Conservation (phyloP, 2,888 invertebrate species). For the Tupiocoris notatus region DNA sequence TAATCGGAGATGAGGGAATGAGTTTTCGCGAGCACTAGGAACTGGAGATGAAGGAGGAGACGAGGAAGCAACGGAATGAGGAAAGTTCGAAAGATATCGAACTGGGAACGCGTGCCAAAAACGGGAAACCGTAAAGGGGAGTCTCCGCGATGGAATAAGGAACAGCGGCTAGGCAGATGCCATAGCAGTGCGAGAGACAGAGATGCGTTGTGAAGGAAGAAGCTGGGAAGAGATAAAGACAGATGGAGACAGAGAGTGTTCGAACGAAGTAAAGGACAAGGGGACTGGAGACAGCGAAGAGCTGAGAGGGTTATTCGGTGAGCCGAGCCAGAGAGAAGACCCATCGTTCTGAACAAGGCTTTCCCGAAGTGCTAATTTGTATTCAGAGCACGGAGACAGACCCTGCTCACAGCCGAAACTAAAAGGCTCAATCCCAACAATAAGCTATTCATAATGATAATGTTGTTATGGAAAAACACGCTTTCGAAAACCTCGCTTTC, state of each 20-base stretch:
- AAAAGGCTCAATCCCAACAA: slow-evolving; percentile 37
- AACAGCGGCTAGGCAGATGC: neutral
- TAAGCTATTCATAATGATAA: slow-evolving; percentile 41
- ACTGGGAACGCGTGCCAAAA: neutral
- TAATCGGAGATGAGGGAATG: neutral
- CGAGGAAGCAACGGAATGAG: neutral
- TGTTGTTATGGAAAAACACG: slow-evolving; percentile 42
- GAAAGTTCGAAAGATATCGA: neutral
- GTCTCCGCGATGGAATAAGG: neutral
- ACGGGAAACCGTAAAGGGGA: neutral
- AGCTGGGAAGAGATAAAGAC: neutral
- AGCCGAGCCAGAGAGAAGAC: neutral
- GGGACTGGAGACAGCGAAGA: neutral
- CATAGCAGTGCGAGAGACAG: neutral
- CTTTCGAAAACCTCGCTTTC: neutral
- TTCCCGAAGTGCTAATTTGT: slow-evolving; percentile 40
- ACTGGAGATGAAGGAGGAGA: neutral
- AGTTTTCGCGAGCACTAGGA: neutral
- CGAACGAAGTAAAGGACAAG: neutral
- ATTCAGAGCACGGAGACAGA: slow-evolving; percentile 39
- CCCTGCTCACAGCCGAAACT: slow-evolving; percentile 4
- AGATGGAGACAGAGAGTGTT: neutral
- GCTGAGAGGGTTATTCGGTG: neutral
- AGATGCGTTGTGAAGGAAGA: neutral
- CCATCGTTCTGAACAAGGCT: neutral